Percentiles rank a stretch among this genome's conserved stretches.
Evolutionary conservation across 2,888 invertebrate genomes (phyloP).

Genomic region (Lasioglossum calceatum): DNA sequence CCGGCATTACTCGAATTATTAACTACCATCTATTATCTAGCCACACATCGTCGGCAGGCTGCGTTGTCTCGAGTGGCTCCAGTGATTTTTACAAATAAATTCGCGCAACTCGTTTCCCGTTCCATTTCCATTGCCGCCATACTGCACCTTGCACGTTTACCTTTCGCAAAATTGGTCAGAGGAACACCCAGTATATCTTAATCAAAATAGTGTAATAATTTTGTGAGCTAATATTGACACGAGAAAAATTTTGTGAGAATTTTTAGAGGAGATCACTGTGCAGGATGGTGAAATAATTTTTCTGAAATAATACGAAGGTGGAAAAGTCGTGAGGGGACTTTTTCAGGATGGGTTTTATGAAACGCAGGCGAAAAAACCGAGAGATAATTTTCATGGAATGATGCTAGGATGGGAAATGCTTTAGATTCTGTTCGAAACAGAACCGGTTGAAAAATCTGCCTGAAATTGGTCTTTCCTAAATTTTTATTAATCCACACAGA

Average conservation of each 20-base stretch:
- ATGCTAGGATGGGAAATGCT: neutral
- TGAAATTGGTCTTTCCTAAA: neutral
- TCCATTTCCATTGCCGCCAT: neutral
- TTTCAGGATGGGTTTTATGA: neutral
- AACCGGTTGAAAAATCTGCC: neutral
- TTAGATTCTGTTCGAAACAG: neutral
- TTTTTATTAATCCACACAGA: neutral
- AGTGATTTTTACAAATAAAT: neutral
- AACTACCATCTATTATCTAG: slow-evolving; percentile 49
- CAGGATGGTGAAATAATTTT: neutral
- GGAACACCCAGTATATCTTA: neutral
- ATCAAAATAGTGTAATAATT: neutral
- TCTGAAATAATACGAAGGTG: neutral
- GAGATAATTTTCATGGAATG: neutral
- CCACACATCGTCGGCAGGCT: slow-evolving; percentile 24
- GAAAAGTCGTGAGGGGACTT: neutral
- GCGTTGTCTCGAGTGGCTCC: neutral
- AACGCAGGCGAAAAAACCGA: neutral
- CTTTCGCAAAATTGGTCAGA: neutral
- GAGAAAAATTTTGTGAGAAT: neutral
- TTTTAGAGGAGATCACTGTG: neutral
- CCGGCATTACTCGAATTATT: slow-evolving; percentile 70
- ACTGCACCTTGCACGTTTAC: neutral
- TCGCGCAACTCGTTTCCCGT: neutral
- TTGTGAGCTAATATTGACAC: neutral